Evolutionary conservation across 1,140 invertebrate species (phyloP), one percentile per base, ranked within the genome.

Genomic region (Euborellia annulipes): DNA sequence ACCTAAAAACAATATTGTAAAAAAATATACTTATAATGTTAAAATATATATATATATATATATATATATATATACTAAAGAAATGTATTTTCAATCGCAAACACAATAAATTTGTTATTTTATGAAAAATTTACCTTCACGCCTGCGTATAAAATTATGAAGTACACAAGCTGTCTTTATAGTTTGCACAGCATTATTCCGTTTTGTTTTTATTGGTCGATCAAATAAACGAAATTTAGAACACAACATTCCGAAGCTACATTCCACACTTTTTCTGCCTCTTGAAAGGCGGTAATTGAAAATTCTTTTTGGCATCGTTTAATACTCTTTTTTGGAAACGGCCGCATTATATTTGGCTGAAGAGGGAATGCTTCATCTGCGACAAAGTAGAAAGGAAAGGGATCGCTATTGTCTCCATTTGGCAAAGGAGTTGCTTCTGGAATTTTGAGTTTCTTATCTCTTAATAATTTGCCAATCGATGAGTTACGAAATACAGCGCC

Each of bases 321-420:
- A 49, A 30, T 8, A 30, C 18, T 8, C 18, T 41, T 40, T 16
- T 3, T n/a, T n/a, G n/a, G 49, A 38, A 38, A 56, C 7, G 55
- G 56, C 20, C 41, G 42, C 52, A 57, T 50, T 11, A 52, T 7
- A 30, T 51, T 19, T 13, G 18, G 18, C 34, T 48, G 41, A 4
- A 56, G 36, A 8, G 48, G 49, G 43, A 54, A 55, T 11, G 50
- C 54, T 46, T 54, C 52, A 44, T 57, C 54, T 8, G 41, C 55
- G 19, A 53, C 38, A 41, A 48, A 48, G 38, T 38, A 48, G 40
- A 49, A 50, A 11, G 50, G 50, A 45, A 48, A 50, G 4, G 47
- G 42, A 13, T 36, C 27, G 47, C 50, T 18, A 43, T 27, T 50
- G n/a, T 8, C 17, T 16, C 47, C 45, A 37, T 36, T 18, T 21